Base-by-base conservation (phyloP, 2,113 vertebrate genomes). In the Panthera tigris region DNA sequence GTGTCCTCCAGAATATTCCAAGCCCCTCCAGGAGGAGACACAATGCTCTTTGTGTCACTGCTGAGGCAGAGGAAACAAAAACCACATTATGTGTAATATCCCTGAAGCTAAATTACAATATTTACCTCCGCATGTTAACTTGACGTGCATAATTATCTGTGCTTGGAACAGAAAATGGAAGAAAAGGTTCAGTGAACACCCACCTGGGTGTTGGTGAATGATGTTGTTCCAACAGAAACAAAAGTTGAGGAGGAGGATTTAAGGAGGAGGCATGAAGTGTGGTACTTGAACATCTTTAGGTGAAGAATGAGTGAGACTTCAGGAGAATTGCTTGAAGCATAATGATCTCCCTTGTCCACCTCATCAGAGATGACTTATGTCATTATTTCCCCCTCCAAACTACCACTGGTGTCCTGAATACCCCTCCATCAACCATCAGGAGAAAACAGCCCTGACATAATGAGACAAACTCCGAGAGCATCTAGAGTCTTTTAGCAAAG, bases 91-190 rank as follows among this genome's bases (percentile, higher is more conserved):
- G 73, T 82, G 15, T 83, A 93, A 96, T 96, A 79, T 83, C 91
- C 69, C 78, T 79, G 68, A 65, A 97, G 93, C 69, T 93, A 96
- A 89, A 96, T 97, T 85, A 96, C 86, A 97, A 95, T 97, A 84
- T 97, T 98, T 96, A 97, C 93, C 93, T 82, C 97, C 1, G 1
- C 65, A 39, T 95, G 65, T 55, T 95, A 94, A 96, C 89, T 89
- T 93, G 93, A 95, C 2, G 6, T 74, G 48, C 61, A 31, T 86
- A 98, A 97, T 97, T 96, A 95, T 94, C 96, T 97, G 36, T 87
- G 48, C 89, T 95, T 61, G 96, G 74, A 95, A 95, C 39, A 96
- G 95, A 97, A 94, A 96, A 71, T 87, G 86, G 82, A 57, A 88
- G 89, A 52, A 82, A 91, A 96, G 31, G 36, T 87, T 97, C 91